Base-by-base conservation (phyloP, 2,113 vertebrate genomes). In the Hemichromis elongatus region DNA sequence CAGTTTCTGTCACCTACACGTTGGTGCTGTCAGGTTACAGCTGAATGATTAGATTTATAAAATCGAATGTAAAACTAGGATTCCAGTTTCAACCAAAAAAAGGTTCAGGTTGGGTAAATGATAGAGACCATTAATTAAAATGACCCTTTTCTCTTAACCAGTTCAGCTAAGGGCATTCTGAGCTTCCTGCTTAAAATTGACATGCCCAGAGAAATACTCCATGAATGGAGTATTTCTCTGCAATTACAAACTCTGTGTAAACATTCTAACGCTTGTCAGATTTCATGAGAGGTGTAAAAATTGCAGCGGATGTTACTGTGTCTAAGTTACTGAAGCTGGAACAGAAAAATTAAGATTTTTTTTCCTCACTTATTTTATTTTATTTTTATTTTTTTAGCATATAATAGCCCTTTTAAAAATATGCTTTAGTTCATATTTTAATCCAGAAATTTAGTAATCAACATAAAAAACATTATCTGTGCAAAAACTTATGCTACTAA, bases 341-440 rank as follows among this genome's bases (percentile, higher is more conserved):
- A n/a, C 30, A n/a, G 30, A 37, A 63, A 63, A 63, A 7, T 1
- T 63, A 63, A 63, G 9, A 1, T 30, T 35, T 63, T n/a, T 63
- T 30, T 63, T 35, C 0, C 30, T 63, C 0, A 4, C 59, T 18
- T n/a, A n/a, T 35, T 63, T 35, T 63, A 3, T 61, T 61, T 61
- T 12, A 37, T 5, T 37, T 63, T 6, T 37, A 30, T 59, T 30
- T 59, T 28, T 30, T 63, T 63, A 63, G 59, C 4, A 63, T 61
- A 35, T 63, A 63, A n/a, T n/a, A n/a, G n/a, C 6, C 59, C 59
- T 5, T 63, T 63, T 35, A 12, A 63, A 63, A n/a, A 63, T 63
- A 35, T 63, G 3, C 59, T 63, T 63, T 63, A 35, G 3, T 63
- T 63, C 59, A 35, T 18, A 30, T 12, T 63, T 63, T 37, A 63